A percentile compares a stretch with the other conserved stretches of the same genome.
These are phyloP conservation scores for Electrophaes corylata DNA, from an alignment of 2,888 invertebrate genomes.

Conservation along the genomic window DNA sequence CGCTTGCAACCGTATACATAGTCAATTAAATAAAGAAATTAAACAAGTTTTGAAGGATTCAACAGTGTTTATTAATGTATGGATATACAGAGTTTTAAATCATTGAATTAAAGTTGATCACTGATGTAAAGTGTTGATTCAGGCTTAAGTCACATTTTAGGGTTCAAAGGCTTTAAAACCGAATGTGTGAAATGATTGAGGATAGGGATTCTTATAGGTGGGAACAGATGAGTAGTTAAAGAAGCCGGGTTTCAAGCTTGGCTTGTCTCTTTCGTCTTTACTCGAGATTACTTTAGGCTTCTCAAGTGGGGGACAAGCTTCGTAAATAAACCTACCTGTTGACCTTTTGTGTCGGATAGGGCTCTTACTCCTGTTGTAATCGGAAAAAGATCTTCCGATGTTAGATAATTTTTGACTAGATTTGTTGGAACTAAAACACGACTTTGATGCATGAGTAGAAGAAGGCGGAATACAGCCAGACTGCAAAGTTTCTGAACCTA, in stretches of 20 bases:
- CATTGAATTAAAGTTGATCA: conserved; percentile 1
- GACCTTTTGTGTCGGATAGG: conserved; percentile 22
- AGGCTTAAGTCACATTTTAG: conserved; percentile 14
- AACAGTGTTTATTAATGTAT: conserved; percentile 44
- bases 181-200: conserved; percentile 37
- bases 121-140: conserved; percentile 1
- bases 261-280: conserved; percentile 48
- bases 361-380: conserved; percentile 22
- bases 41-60: conserved; percentile 36
- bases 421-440: conserved; percentile 14
- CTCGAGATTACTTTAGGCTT: conserved; percentile 43
- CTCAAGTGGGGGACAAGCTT: conserved; percentile 41
- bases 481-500: not conserved
- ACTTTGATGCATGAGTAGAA: conserved; percentile 5
- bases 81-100: conserved; percentile 28
- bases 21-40: conserved; percentile 34
- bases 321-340: conserved; percentile 11
- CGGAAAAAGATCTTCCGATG: conserved; percentile 11
- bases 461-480: not conserved
- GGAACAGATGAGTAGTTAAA: conserved; percentile 48
- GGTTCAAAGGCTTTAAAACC: conserved; percentile 36
- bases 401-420: conserved; percentile 8
- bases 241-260: conserved; percentile 43
- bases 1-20: not conserved
- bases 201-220: conserved; percentile 46